Conservation (phyloP, 2,797 vertebrate genomes). For the Leptoclinus maculatus region DNA sequence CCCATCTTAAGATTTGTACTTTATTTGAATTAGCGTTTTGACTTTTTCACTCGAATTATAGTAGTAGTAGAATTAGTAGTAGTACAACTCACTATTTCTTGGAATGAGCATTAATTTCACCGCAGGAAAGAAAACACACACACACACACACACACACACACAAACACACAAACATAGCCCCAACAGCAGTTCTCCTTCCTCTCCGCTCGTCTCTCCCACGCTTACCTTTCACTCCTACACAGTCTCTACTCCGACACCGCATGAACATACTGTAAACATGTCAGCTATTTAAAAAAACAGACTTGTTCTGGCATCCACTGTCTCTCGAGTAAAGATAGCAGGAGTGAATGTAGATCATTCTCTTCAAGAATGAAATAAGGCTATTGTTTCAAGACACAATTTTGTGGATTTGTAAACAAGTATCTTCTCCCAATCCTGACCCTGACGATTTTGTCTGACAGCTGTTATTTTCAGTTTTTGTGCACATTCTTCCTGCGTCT, state of each 20-base stretch:
- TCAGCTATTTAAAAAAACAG: slow-evolving; percentile 20
- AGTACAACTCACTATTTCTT: slow-evolving; percentile 5
- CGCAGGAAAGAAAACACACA: slow-evolving; percentile 16
- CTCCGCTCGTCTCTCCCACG: slow-evolving; percentile 51
- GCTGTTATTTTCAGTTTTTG: neutral
- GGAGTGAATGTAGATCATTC: neutral
- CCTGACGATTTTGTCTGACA: neutral
- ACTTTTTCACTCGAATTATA: neutral
- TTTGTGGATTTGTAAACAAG: neutral
- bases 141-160: slow-evolving; percentile 17
- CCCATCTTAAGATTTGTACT: neutral
- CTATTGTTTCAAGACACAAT: neutral
- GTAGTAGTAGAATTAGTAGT: neutral
- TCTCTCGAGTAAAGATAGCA: slow-evolving; percentile 7
- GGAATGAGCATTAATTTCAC: slow-evolving; percentile 43
- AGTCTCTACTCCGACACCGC: slow-evolving; percentile 36
- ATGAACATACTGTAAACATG: slow-evolving; percentile 52
- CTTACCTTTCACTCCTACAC: slow-evolving; percentile 62
- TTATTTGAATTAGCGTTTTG: slow-evolving; percentile 16
- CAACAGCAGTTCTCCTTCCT: slow-evolving; percentile 52
- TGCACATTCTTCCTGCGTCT: neutral
- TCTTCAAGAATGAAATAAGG: slow-evolving; percentile 6
- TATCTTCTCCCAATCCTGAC: slow-evolving; percentile 11
- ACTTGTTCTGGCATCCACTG: neutral
- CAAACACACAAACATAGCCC: slow-evolving; percentile 14